Evolutionary conservation across 1,140 invertebrate genomes (phyloP), one percentile per base, ranked within the genome.

Genomic region (Lordiphosa stackelbergi): DNA sequence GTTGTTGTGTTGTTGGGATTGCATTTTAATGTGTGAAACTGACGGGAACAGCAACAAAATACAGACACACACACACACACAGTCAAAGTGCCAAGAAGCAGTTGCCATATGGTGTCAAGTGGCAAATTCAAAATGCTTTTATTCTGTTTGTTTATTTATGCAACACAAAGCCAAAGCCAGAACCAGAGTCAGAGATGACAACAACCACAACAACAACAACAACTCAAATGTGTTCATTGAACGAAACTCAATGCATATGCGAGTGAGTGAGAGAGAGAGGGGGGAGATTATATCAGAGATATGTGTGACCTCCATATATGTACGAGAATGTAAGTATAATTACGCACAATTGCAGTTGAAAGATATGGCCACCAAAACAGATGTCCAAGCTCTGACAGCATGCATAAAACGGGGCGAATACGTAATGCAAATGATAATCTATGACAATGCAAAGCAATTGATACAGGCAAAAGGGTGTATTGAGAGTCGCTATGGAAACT

Each of bases 81-180:
- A 5, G 43, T 6, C 11, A 58, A 42, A 53, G 53, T 65, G 55
- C 12, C 49, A 62, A 78, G 60, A 43, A 62, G 64, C 74, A 69
- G 66, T 53, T 60, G 51, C 62, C 69, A 81, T 75, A 81, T 83
- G 75, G 75, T 81, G 75, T 81, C 77, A 81, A 81, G 75, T 81
- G 77, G 71, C 75, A 81, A 83, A 83, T 75, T 35, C n/a, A 75
- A 81, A 81, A 83, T 72, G 75, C 77, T 81, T 66, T 79, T 73
- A 68, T 81, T 81, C 64, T 52, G 45, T 68, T 74, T 71, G 62
- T 75, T 81, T 78, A 78, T 78, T 73, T 60, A 63, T 57, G 75
- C 31, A 66, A 66, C 55, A 66, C 24, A 66, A 52, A 56, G 38
- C 46, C 60, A 47, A 24, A 42, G 31, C 47, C 55, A 58, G 49